Percentiles rank a stretch among this genome's conserved stretches.
phyloP scores from a whole-genome alignment of 2,888 invertebrate genomes.

The Schizaphis graminum region DNA sequence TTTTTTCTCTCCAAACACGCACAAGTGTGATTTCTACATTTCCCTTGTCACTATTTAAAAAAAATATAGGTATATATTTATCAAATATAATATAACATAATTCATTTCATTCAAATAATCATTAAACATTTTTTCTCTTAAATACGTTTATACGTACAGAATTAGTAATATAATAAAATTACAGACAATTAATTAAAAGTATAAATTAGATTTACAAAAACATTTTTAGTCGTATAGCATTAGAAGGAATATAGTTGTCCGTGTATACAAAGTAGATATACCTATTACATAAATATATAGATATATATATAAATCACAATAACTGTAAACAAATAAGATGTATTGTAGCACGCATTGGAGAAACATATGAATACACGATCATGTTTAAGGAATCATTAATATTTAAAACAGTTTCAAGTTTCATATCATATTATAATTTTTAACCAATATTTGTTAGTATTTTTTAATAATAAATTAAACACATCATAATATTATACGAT shows the following conservation, averaged over 20 bases:
- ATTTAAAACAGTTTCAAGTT: neutral
- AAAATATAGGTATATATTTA: neutral
- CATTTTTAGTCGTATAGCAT: neutral
- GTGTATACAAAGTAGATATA: neutral
- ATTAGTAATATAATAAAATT: neutral
- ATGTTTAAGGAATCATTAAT: neutral
- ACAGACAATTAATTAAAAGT: neutral
- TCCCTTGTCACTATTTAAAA: slow-evolving; percentile 45
- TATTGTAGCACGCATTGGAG: neutral
- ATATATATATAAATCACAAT: neutral
- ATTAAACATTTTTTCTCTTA: neutral
- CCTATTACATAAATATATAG: neutral
- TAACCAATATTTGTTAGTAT: neutral
- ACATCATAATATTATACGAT: neutral
- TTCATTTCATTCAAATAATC: slow-evolving; percentile 27
- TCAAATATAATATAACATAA: neutral
- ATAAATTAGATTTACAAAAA: neutral
- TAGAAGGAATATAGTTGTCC: neutral
- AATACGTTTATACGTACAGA: no score
- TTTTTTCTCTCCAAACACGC: slow-evolving; percentile 39
- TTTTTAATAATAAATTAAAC: neutral
- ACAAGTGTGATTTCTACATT: slow-evolving; percentile 62
- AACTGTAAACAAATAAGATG: neutral
- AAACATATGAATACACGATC: neutral
- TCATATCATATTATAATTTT: neutral